These are phyloP conservation scores for Pocillopora damicornis DNA, from an alignment of 64 coral and sea anemone genomes.

Conservation along the genomic window DNA sequence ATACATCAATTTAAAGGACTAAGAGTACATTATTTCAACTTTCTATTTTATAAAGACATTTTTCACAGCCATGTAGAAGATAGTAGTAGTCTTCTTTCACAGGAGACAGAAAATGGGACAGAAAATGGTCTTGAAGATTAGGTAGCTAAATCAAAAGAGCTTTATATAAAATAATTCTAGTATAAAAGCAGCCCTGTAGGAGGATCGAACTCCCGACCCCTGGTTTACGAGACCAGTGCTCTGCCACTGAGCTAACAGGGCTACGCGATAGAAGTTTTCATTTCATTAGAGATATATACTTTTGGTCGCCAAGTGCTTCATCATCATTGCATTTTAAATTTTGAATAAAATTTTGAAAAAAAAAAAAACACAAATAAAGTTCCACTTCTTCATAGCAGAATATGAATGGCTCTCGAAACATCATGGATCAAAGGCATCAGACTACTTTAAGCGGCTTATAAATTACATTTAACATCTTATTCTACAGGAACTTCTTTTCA, in stretches of 20 bases:
- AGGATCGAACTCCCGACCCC: slow-evolving; percentile 56
- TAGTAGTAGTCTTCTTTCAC: too few species aligned
- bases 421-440: too few species aligned
- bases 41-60: too few species aligned
- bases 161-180: too few species aligned
- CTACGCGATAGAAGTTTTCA: neutral
- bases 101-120: too few species aligned
- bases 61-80: too few species aligned
- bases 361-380: neutral
- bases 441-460: neutral
- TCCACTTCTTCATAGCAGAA: neutral
- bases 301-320: neutral
- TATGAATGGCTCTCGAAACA: neutral
- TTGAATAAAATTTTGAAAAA: neutral
- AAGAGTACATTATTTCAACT: too few species aligned
- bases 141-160: too few species aligned
- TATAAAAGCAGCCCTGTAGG: slow-evolving; percentile 21
- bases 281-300: neutral
- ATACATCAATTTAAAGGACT: too few species aligned
- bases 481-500: neutral
- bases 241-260: slow-evolving; percentile 65
- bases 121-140: too few species aligned
- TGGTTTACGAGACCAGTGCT: slow-evolving; percentile 73
- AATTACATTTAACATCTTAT: neutral
- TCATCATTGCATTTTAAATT: neutral